phyloP scores from a whole-genome alignment of 2,888 invertebrate species.

The Aspidiotus rigidus region DNA sequence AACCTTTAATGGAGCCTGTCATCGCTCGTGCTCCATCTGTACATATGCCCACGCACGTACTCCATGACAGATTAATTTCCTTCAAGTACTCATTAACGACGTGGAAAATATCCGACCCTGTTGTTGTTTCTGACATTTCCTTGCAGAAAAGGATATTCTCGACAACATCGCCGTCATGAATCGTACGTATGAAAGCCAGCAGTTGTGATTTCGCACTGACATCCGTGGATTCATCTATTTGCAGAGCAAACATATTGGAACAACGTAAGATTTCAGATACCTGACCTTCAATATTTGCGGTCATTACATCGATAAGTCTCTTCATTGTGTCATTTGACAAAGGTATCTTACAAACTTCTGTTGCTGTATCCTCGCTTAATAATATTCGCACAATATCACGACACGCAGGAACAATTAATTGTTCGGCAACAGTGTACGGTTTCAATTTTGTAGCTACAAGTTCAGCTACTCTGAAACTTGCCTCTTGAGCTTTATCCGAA shows the following conservation, averaged over 20 bases:
- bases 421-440: neutral
- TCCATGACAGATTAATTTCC: constrained; percentile 35
- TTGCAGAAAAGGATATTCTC: constrained; percentile 36
- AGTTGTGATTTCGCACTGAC: constrained; percentile 35
- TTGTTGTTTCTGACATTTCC: constrained; percentile 35
- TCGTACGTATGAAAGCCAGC: constrained; percentile 36
- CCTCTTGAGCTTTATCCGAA: constrained; percentile 24
- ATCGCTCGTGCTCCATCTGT: constrained; percentile 36
- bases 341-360: neutral
- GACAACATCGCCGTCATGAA: constrained; percentile 34
- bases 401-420: constrained; percentile 15
- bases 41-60: constrained; percentile 35
- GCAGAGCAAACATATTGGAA: constrained; percentile 34
- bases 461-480: constrained; percentile 6
- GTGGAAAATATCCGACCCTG: constrained; percentile 36
- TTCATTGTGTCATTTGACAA: constrained; percentile 18
- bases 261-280: constrained; percentile 2
- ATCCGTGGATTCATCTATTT: constrained; percentile 35
- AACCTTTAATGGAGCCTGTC: constrained; percentile 36
- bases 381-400: constrained; percentile 9
- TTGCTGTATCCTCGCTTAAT: neutral
- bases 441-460: constrained; percentile 17
- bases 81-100: constrained; percentile 36
- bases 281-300: constrained; percentile 3
- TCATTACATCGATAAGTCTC: neutral